Conservation (phyloP, 1,140 invertebrate genomes). For the Drosophila equinoxialis region DNA sequence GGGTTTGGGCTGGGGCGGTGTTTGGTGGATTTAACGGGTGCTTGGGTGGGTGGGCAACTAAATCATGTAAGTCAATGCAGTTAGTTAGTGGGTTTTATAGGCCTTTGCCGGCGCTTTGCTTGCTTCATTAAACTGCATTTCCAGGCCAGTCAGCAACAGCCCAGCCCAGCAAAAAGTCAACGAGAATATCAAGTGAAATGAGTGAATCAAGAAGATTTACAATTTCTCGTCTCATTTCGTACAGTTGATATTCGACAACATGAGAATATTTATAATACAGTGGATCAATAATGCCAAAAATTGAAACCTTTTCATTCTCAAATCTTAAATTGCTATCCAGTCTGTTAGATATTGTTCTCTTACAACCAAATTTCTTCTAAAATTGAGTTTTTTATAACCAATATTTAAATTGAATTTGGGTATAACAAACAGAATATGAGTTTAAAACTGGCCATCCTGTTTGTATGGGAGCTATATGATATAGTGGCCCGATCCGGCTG, state of each 20-base stretch:
- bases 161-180: constrained; percentile 2
- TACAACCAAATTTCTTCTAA: too few species aligned
- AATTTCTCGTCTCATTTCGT: constrained; percentile 43
- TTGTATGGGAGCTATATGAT: too few species aligned
- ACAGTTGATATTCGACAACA: constrained; percentile 38
- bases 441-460: too few species aligned
- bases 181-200: constrained; percentile 11
- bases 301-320: too few species aligned
- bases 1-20: neutral
- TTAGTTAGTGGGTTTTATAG: constrained; percentile 77
- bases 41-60: constrained; percentile 22
- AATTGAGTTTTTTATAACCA: too few species aligned
- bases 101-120: constrained; percentile 44
- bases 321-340: too few species aligned
- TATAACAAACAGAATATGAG: too few species aligned
- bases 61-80: constrained; percentile 73
- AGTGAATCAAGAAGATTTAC: constrained; percentile 63
- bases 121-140: constrained; percentile 76
- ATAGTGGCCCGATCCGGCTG: too few species aligned
- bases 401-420: too few species aligned
- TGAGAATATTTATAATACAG: neutral
- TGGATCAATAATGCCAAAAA: neutral
- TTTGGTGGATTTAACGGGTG: neutral
- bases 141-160: constrained; percentile 72
- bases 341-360: too few species aligned